Evolutionary conservation across 2,797 vertebrate species (phyloP).

Genomic region (Chromobotia macracanthus): DNA sequence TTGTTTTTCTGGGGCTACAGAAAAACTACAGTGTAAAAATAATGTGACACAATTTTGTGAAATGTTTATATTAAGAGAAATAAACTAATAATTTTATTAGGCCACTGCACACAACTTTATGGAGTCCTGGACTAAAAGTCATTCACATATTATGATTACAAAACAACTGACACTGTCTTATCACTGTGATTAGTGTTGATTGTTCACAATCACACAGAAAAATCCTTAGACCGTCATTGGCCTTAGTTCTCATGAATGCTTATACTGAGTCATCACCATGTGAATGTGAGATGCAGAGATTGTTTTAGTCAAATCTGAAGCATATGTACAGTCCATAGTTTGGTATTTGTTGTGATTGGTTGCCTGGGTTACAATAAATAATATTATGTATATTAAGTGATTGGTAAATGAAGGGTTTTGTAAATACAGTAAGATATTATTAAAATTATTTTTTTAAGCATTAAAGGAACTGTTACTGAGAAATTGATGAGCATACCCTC

Average conservation of each 20-base stretch:
- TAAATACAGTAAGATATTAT: no score
- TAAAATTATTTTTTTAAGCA: no score
- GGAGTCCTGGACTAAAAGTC: neutral
- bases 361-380: neutral
- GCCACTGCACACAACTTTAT: neutral
- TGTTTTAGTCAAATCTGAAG: neutral
- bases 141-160: conserved; percentile 16
- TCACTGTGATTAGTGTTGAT: neutral
- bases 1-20: neutral
- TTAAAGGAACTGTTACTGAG: neutral
- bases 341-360: neutral
- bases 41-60: neutral
- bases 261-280: conserved; percentile 35
- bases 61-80: neutral
- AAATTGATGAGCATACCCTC: no score
- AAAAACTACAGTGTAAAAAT: no score
- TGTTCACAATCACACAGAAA: conserved; percentile 6
- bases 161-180: conserved; percentile 22
- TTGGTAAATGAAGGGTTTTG: no score
- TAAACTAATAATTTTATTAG: no score
- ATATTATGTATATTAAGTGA: no score
- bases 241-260: conserved; percentile 14
- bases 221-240: neutral
- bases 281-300: neutral
- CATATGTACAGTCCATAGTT: neutral